A percentile compares a stretch with the other conserved stretches of the same genome.
These are phyloP conservation scores for Gallinago media DNA, from an alignment of 2,113 vertebrate species.

Conservation along the genomic window DNA sequence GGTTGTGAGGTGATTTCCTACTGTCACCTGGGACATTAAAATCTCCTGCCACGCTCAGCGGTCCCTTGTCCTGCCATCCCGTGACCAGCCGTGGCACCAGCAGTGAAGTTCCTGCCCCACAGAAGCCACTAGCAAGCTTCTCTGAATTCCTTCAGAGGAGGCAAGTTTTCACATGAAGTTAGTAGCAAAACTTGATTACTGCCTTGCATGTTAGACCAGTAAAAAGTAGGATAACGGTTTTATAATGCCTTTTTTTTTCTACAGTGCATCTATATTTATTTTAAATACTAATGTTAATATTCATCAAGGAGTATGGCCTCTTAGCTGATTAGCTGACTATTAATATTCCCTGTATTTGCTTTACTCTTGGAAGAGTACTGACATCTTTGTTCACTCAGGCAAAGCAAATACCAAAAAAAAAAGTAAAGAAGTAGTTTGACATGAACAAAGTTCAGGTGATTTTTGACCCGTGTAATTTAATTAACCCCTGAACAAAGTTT, in stretches of 20 bases:
- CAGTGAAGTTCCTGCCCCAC: background rate
- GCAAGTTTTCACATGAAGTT: background rate
- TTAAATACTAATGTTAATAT: background rate
- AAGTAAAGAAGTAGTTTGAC: background rate
- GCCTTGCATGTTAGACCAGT: background rate
- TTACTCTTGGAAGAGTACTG: background rate
- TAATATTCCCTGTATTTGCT: conserved; percentile 4
- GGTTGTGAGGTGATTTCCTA: background rate
- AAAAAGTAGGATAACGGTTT: background rate
- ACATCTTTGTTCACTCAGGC: background rate
- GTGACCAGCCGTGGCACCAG: background rate
- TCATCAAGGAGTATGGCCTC: background rate
- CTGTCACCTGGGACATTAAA: background rate
- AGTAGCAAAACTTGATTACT: background rate
- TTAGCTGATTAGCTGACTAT: background rate
- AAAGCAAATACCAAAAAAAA: background rate
- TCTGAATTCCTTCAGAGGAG: background rate
- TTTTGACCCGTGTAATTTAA: background rate
- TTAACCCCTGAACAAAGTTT: background rate
- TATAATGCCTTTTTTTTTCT: background rate
- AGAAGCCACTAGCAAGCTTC: background rate
- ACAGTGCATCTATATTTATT: background rate
- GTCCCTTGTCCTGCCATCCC: background rate
- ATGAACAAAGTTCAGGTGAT: background rate
- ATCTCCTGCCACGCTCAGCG: background rate